Percentiles rank a stretch among this genome's conserved stretches.
These are phyloP conservation scores for Polypterus senegalus DNA, from an alignment of 2,113 vertebrate species.

Conservation along the genomic window DNA sequence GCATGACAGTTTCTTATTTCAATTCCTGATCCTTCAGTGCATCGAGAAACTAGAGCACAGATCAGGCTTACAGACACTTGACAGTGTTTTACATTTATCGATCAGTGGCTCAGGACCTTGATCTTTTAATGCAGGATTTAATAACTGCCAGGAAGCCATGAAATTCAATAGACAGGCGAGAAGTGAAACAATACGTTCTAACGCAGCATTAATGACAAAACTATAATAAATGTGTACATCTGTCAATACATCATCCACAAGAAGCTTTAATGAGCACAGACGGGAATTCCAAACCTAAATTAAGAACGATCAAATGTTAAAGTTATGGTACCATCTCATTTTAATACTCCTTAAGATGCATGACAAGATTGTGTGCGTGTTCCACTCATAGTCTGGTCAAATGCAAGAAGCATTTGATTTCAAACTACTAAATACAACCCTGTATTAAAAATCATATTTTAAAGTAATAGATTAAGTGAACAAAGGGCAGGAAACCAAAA, in stretches of 20 bases:
- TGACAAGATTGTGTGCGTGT: no score
- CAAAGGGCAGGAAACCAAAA: no score
- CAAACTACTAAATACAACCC: no score
- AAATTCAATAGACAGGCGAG: constrained; percentile 29
- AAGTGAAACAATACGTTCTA: constrained; percentile 28
- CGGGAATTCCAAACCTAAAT: constrained; percentile 22
- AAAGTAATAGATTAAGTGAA: no score
- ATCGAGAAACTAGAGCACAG: not conserved
- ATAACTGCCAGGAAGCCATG: constrained; percentile 26
- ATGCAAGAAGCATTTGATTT: no score
- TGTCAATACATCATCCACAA: constrained; percentile 33
- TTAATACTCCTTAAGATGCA: no score
- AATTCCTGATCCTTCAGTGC: not conserved
- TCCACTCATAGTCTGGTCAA: no score
- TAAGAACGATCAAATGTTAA: no score
- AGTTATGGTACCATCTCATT: no score
- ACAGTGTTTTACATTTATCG: constrained; percentile 5
- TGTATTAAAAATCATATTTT: no score
- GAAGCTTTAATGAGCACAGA: constrained; percentile 29
- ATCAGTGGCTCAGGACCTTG: constrained; percentile 5
- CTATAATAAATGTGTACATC: constrained; percentile 39
- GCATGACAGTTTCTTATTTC: not conserved
- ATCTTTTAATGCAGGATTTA: constrained; percentile 25
- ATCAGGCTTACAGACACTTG: not conserved
- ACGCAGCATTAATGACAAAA: constrained; percentile 29